A percentile compares a stretch with the other conserved stretches of the same genome.
Conservation (phyloP, 64 coral and sea anemone species). For the Actinia equina region DNA sequence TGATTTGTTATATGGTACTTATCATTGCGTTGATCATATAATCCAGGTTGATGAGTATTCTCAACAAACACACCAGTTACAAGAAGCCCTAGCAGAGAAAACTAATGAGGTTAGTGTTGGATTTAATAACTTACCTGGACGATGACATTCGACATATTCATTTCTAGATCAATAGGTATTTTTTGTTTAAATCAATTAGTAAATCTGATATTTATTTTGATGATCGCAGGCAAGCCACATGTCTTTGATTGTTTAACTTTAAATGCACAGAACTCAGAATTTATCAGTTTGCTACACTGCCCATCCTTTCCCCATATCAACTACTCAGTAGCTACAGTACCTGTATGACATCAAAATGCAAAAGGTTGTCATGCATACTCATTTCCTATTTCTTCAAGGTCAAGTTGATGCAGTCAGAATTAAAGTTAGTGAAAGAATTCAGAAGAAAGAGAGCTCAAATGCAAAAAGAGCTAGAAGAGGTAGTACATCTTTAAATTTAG, state of each 20-base stretch:
- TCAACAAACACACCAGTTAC: conserved; percentile 71
- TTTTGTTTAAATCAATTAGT: no score
- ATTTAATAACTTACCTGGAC: not conserved
- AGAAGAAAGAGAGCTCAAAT: conserved; percentile 97
- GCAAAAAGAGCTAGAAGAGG: conserved; percentile 98
- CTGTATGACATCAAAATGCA: no score
- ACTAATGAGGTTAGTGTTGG: conserved; percentile 75
- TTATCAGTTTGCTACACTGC: no score
- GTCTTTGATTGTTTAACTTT: not conserved
- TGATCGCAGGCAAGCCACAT: no score
- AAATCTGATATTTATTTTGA: no score
- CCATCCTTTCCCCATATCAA: no score
- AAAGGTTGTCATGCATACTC: no score
- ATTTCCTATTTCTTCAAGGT: conserved; percentile 45
- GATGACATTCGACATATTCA: no score
- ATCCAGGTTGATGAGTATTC: conserved; percentile 79
- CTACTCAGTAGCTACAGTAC: no score
- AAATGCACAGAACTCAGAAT: no score
- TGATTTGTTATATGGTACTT: not conserved
- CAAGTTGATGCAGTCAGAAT: conserved; percentile 94
- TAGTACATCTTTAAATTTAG: not conserved
- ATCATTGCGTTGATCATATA: not conserved
- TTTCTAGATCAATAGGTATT: no score
- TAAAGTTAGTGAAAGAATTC: conserved; percentile 98
- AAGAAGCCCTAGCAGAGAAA: conserved; percentile 95